Base-by-base conservation (phyloP, 2,113 vertebrate genomes). In the Emydocephalus ijimae region DNA sequence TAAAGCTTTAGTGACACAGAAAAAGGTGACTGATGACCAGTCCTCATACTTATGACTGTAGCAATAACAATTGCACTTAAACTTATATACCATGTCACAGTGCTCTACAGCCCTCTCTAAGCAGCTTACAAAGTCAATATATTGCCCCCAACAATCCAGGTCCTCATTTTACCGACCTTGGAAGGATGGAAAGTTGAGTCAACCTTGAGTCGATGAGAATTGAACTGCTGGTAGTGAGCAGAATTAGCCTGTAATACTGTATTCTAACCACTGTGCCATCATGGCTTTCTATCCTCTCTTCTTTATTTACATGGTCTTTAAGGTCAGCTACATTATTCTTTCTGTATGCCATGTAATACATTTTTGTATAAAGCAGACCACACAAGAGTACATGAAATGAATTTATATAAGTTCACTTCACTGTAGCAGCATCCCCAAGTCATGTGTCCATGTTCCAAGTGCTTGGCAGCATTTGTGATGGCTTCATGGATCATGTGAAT, bases 341-440 rank as follows among this genome's bases (percentile, higher is more conserved):
- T 95, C 95, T 97, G 97, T 98, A 98, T 97, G 98, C 97, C 97
- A 97, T 97, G 98, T 97, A 96, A 95, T 97, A 98, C 96, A 97
- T 94, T 97, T 92, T 97, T 90, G 95, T 91, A 94, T 94, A 92
- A 96, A 95, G 96, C 97, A 96, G 96, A 97, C 93, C 95, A 97
- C 93, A 96, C 21, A 96, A 95, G 94, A 96, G 59, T 96, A 95
- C 93, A 92, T 39, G 56, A 94, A 43, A 90, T 95, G 95, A 95
- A 94, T 92, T 96, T 97, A 96, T 94, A 94, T 90, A 61, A 61
- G 10, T 61, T 61, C 59, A 64, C 11, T 64, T n/a, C 26, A 64
- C 11, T 29, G 61, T 64, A 64, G 26, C 26, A 64, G 26, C 61
- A 64, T 64, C 26, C 26, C 61, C 11, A 64, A 64, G 61, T 64